Base-by-base conservation (phyloP, 2,113 vertebrate species). In the Taxidea taxus region DNA sequence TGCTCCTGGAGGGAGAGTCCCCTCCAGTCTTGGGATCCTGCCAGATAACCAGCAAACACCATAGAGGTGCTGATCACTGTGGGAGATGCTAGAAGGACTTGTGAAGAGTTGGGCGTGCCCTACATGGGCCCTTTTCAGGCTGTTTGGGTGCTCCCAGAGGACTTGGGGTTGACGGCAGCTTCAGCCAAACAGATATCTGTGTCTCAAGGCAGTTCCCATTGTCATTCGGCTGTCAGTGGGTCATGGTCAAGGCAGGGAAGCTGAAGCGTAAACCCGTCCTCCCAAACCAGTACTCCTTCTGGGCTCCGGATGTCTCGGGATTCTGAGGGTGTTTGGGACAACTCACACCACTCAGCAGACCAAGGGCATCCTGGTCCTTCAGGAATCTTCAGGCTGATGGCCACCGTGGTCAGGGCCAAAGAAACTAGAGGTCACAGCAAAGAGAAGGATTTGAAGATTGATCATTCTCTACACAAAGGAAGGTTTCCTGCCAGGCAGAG, bases 401-500 rank as follows among this genome's bases (percentile, higher is more conserved):
- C 92, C 86, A 89, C 58, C 3, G 0, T 31, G 29, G 78, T 81
- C 87, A 83, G n/a, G 31, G 54, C 92, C 86, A 74, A 80, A 89
- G 90, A 72, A 86, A 20, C 47, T 68, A 15, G 60, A 87, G 78
- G 78, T 56, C 80, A 82, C 78, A n/a, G n/a, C 34, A 34, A 47
- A 97, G 77, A 92, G 56, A 87, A 58, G 87, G 68, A 74, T 85
- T 62, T 94, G 42, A 62, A 56, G 82, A 75, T 88, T 23, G 97
- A 96, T 96, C 87, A 21, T 60, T 1, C 0, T 20, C 25, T 66
- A 18, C 66, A 84, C 34, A 84, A 60, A 80, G 68, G 68, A 93
- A 78, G 51, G 18, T 20, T 29, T 23, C 77, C 11, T 49, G 60
- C 94, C 92, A 62, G 87, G 60, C 74, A 11, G 62, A 78, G 74